Conservation (phyloP, 2,888 invertebrate genomes). For the Apamea sordens region DNA sequence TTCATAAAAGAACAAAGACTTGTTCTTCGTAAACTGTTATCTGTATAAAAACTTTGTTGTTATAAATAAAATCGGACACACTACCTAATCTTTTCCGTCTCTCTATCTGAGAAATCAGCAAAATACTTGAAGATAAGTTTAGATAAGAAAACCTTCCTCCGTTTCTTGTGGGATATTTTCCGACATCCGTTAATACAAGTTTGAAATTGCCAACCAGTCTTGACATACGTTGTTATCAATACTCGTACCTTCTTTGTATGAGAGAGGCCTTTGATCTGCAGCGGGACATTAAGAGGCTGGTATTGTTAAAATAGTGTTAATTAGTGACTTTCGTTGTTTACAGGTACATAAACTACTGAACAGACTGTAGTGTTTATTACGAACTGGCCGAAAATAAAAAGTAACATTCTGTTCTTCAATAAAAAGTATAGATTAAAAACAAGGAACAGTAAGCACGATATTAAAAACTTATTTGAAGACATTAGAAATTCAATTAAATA, state of each 20-base stretch:
- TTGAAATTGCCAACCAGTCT: too few species aligned
- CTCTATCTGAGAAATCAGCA: too few species aligned
- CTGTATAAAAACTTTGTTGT: background rate
- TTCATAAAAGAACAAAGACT: background rate
- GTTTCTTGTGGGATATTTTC: too few species aligned
- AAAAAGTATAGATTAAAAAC: background rate
- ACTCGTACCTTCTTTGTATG: background rate
- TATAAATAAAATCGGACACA: background rate
- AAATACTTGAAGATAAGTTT: too few species aligned
- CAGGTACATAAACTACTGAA: too few species aligned
- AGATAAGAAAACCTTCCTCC: too few species aligned
- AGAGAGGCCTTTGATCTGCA: too few species aligned
- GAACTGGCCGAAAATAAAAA: background rate
- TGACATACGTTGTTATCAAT: too few species aligned
- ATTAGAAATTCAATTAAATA: slow-evolving; percentile 44
- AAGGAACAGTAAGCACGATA: background rate
- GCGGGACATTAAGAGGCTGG: background rate
- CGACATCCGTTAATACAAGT: too few species aligned
- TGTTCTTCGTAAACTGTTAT: background rate
- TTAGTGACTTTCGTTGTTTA: background rate
- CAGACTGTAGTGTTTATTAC: background rate
- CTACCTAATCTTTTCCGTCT: background rate
- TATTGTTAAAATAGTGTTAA: background rate
- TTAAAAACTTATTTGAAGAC: slow-evolving; percentile 14
- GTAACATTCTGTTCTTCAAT: background rate